Base-by-base conservation (phyloP, 2,888 invertebrate genomes). In the Abscondita cerata region DNA sequence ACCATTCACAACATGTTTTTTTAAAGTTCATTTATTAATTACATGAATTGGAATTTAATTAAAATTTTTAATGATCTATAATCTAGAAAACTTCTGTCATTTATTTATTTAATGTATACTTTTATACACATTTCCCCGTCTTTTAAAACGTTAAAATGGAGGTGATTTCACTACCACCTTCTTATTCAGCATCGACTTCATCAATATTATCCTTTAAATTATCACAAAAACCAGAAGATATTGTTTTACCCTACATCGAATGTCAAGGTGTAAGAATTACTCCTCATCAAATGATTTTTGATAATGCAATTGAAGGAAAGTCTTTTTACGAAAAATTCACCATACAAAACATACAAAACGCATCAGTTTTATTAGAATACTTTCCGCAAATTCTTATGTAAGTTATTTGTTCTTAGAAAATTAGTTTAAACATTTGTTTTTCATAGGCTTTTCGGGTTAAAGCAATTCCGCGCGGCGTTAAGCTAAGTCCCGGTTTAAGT, bases 301-400 rank as follows among this genome's bases (percentile, higher is more conserved):
- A 68, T n/a, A 77, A 81, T 64, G 80, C 81, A 3, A 78, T 74
- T 47, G 81, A 82, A 66, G 81, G 81, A 4, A 76, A 80, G 48
- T 64, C 59, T 1, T 80, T 77, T 61, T 60, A 70, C 1, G 68
- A 77, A 62, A 68, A 65, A 1, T 62, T 83, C 15, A 75, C 65
- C 0, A 74, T 83, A 9, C 76, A 74, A 54, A 83, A 83, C 65
- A 65, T 71, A 8, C 81, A 81, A 2, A 71, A 68, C 8, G 72
- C 71, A 18, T 63, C 72, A 0, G 79, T 0, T 67, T 73, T 54
- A 67, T 83, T 2, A 71, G 76, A 65, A 75, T 83, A 12, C 61
- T 73, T 11, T 63, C 74, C 9, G 78, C 81, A 1, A 78, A 75
- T 53, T 81, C 82, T 1, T 76, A 77, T 62, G 83, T 81, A 75